phyloP scores from a whole-genome alignment of 2,797 vertebrate species.

The Myotis pilosus region DNA sequence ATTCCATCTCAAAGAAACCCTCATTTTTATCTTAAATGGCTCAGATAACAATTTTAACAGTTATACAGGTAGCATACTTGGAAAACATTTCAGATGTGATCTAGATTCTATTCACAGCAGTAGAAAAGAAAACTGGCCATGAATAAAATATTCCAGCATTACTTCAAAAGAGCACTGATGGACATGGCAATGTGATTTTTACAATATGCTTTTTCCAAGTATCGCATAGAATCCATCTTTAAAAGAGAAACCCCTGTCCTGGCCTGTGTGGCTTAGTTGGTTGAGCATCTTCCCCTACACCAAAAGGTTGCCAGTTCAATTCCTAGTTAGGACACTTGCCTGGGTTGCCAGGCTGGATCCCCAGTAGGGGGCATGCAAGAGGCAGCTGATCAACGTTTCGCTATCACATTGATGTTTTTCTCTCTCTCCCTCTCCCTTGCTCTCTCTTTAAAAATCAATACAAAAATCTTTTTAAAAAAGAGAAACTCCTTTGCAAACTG shows the following conservation, averaged over 20 bases:
- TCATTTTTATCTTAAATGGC: slow-evolving; percentile 17
- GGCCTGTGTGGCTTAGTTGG: neutral
- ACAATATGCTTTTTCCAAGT: neutral
- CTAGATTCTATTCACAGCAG: neutral
- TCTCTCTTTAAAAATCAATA: neutral
- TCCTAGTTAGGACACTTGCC: neutral
- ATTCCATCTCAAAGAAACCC: neutral
- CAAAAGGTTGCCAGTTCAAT: neutral
- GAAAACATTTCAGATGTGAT: neutral
- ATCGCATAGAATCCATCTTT: neutral
- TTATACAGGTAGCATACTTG: neutral
- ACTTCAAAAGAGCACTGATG: neutral
- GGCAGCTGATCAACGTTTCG: neutral
- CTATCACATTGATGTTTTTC: neutral
- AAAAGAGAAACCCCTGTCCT: neutral
- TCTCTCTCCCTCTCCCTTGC: neutral
- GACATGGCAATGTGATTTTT: neutral
- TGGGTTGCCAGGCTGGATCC: neutral
- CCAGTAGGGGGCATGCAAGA: neutral
- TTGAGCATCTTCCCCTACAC: neutral
- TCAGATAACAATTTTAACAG: slow-evolving; percentile 37
- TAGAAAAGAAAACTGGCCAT: slow-evolving; percentile 4
- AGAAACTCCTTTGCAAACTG: neutral
- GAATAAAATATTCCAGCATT: neutral
- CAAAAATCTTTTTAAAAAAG: neutral